phyloP scores from a whole-genome alignment of 2,797 vertebrate species.

The Odontamblyopus rebecca region DNA sequence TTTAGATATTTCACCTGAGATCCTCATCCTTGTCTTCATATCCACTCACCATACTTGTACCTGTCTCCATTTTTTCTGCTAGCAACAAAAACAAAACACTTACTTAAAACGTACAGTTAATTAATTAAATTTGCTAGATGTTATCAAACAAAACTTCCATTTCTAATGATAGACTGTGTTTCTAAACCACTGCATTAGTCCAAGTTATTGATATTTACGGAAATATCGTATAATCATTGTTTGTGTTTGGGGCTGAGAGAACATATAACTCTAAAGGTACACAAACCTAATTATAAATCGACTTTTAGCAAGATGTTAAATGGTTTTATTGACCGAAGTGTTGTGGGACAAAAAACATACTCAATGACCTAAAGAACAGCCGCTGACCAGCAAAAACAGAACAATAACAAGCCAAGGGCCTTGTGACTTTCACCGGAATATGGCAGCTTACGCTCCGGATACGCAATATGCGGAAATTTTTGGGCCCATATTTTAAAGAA shows the following conservation, averaged over 20 bases:
- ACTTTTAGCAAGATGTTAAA: background rate
- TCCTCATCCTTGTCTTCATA: conserved; percentile 54
- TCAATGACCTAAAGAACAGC: background rate
- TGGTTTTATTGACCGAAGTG: background rate
- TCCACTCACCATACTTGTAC: conserved; percentile 49
- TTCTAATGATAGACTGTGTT: background rate
- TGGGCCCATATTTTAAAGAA: background rate
- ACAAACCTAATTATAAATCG: background rate
- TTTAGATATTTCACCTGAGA: conserved; percentile 52
- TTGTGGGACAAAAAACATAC: background rate
- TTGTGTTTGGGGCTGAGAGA: background rate
- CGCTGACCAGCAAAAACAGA: conserved; percentile 30
- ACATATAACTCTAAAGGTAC: background rate
- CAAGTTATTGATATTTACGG: background rate
- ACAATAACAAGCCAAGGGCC: conserved; percentile 37
- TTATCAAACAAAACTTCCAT: background rate
- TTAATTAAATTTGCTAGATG: no score
- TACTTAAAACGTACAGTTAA: background rate
- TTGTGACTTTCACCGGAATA: conserved; percentile 50
- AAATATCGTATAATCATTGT: background rate
- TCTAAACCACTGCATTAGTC: background rate
- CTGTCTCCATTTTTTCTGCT: conserved; percentile 61
- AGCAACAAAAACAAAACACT: conserved; percentile 21
- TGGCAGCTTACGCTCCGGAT: background rate
- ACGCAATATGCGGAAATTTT: background rate